A percentile compares a stretch with the other conserved stretches of the same genome.
These are phyloP conservation scores for Suillia variegata DNA, from an alignment of 2,888 invertebrate genomes.

Conservation along the genomic window DNA sequence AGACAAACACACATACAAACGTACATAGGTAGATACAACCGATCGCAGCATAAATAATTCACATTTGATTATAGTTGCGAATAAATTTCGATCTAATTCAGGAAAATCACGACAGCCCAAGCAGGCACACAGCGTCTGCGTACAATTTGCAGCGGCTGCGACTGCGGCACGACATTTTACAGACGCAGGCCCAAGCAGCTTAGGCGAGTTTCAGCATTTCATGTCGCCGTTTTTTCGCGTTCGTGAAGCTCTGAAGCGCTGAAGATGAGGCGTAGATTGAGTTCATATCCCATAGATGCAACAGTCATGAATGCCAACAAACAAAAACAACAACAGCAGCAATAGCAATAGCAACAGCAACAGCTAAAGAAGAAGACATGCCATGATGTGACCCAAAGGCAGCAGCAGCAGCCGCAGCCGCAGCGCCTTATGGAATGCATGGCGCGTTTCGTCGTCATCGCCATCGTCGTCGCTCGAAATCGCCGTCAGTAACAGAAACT, in stretches of 20 bases:
- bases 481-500: too few species aligned
- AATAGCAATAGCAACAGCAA: slow-evolving; percentile 1
- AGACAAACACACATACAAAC: slow-evolving; percentile 28
- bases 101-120: slow-evolving; percentile 38
- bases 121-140: not conserved
- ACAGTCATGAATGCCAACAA: not conserved
- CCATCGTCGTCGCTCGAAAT: not conserved
- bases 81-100: slow-evolving; percentile 45
- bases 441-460: not conserved
- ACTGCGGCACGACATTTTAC: slow-evolving; percentile 22
- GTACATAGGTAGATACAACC: slow-evolving; percentile 1
- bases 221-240: not conserved
- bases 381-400: slow-evolving; percentile 25
- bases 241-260: not conserved
- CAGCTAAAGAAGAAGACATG: slow-evolving; percentile 12
- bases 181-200: not conserved
- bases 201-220: not conserved
- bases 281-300: slow-evolving; percentile 1
- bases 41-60: slow-evolving; percentile 43
- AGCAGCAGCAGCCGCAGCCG: too few species aligned
- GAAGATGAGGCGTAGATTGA: not conserved
- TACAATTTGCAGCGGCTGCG: not conserved
- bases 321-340: too few species aligned
- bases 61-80: slow-evolving; percentile 41
- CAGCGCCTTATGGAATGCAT: not conserved